A percentile compares a stretch with the other conserved stretches of the same genome.
These are phyloP conservation scores for Typhlichthys subterraneus DNA, from an alignment of 2,797 vertebrate species.

Conservation along the genomic window DNA sequence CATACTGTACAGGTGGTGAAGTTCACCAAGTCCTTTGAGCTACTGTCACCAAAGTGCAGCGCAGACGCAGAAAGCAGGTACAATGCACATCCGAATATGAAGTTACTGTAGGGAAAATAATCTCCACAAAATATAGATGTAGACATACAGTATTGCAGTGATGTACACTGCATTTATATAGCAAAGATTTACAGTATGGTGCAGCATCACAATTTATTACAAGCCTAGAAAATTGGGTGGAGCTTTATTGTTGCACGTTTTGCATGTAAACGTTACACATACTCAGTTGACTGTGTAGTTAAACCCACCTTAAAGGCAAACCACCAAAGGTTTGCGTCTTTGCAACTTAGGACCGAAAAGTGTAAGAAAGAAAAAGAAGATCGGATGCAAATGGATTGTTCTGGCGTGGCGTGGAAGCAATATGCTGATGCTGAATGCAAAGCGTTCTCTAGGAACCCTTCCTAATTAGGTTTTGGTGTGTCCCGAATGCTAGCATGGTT, in stretches of 20 bases:
- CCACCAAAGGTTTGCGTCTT: constrained; percentile 1
- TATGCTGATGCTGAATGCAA: constrained; percentile 52
- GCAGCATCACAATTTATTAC: no score
- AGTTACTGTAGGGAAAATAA: no score
- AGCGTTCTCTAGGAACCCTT: constrained; percentile 43
- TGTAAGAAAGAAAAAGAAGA: background rate
- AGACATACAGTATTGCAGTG: no score
- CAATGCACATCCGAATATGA: constrained; percentile 19
- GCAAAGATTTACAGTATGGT: no score
- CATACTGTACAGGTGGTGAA: constrained; percentile 89
- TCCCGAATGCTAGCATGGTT: constrained; percentile 45
- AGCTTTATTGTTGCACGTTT: constrained; percentile 20
- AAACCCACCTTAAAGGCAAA: constrained; percentile 35
- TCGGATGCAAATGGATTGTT: constrained; percentile 38
- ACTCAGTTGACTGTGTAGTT: constrained; percentile 26
- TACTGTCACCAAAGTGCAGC: constrained; percentile 96
- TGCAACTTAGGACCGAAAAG: background rate
- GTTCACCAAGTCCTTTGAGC: constrained; percentile 97
- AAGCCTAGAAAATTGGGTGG: background rate
- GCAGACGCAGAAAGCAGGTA: constrained; percentile 95
- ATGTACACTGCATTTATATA: no score
- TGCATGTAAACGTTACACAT: constrained; percentile 14
- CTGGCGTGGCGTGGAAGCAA: constrained; percentile 47
- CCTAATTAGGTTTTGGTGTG: constrained; percentile 61
- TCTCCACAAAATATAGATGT: no score